Conservation (phyloP, 2,888 invertebrate genomes). For the Choreutis nemorana region DNA sequence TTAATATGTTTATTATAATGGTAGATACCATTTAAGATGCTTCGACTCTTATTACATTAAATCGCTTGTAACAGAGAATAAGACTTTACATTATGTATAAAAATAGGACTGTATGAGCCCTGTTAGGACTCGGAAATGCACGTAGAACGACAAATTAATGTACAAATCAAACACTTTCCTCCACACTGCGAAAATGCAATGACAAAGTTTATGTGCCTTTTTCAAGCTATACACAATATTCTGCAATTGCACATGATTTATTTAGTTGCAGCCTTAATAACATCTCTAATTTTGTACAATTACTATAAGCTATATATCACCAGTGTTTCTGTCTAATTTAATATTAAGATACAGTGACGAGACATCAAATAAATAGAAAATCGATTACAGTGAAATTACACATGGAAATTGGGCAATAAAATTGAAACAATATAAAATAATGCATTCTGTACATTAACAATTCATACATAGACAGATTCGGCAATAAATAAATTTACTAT, state of each 20-base stretch:
- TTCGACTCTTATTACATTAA: conserved; percentile 54
- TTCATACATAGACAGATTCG: conserved; percentile 46
- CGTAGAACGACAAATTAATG: conserved; percentile 53
- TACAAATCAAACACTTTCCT: conserved; percentile 46
- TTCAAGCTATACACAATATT: conserved; percentile 38
- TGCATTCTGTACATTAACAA: conserved; percentile 46
- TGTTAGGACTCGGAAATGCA: conserved; percentile 54
- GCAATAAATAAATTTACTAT: conserved; percentile 62
- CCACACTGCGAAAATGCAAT: conserved; percentile 61
- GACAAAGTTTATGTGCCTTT: conserved; percentile 44
- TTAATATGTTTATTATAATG: conserved; percentile 61
- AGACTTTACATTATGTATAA: conserved; percentile 64
- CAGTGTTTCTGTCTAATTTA: conserved; percentile 40
- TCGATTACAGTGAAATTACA: conserved; percentile 23
- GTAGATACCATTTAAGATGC: conserved; percentile 50
- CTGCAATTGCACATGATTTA: conserved; percentile 61
- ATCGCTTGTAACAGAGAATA: conserved; percentile 57
- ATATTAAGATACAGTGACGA: conserved; percentile 27
- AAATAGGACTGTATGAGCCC: conserved; percentile 63
- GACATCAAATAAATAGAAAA: conserved; percentile 46
- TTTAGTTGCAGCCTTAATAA: conserved; percentile 52
- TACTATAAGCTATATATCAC: conserved; percentile 55
- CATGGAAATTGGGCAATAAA: conserved; percentile 41
- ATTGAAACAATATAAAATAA: conserved; percentile 40
- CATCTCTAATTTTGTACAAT: conserved; percentile 57